Evolutionary conservation across 2,797 vertebrate genomes (phyloP), one percentile per base, ranked within the genome.

Genomic region (Fratercula arctica): DNA sequence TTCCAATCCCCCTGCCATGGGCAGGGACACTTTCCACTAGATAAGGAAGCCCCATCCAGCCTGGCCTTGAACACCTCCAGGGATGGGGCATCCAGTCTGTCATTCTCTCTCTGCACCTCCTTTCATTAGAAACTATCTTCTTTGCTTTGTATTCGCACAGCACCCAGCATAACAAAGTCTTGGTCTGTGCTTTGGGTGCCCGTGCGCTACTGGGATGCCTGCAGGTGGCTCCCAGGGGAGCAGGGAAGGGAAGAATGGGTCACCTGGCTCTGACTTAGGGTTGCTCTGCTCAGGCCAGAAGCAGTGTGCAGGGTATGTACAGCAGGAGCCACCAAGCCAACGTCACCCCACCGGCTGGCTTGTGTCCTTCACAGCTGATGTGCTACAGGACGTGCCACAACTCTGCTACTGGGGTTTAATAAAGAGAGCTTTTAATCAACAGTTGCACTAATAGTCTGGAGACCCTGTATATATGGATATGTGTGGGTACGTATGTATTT

Each of bases 251-350:
- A 78, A 33, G 29, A 73, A 41, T 1, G 15, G 35, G 26, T 13
- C 13, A 9, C 20, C 45, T 8, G n/a, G 3, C 24, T 13, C 17
- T 29, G 64, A 12, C 23, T 63, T 26, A 13, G 37, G 14, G 37
- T 41, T 5, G 33, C 5, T 66, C 6, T 5, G 1, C 50, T 84
- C 41, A 17, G n/a, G 21, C 12, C 73, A 84, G 53, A 43, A 45
- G 18, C 1, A 6, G 4, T n/a, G n/a, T 37, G 19, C 9, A 41
- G n/a, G 43, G 8, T 19, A 24, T 0, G 1, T 5, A 14, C 8
- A 31, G 31, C 3, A 7, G 35, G 13, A 68, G 18, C 4, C 46
- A 43, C 26, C 24, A 33, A 61, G 24, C 41, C 77, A 57, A 1
- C 2, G 2, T 43, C 18, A 73, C 26, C 17, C 5, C 41, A 28